Evolutionary conservation across 1,140 invertebrate species (phyloP).

Genomic region (Pemphigus obesinymphae): DNA sequence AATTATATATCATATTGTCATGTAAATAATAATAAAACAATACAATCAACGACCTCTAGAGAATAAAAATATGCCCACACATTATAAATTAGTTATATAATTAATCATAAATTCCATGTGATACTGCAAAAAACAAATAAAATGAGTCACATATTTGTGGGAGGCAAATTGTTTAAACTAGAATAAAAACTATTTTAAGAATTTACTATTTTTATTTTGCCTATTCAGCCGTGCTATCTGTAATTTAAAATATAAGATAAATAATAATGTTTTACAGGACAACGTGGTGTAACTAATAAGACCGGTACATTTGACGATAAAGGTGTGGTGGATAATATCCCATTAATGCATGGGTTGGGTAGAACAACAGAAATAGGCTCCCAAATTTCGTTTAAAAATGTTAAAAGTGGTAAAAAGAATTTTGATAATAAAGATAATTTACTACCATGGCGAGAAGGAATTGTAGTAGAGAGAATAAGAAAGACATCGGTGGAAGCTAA

Average conservation of each 20-base stretch:
- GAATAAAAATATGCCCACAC: not conserved
- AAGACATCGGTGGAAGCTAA: not conserved
- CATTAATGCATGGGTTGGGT: not conserved
- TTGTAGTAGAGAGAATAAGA: not conserved
- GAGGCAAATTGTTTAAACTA: not conserved
- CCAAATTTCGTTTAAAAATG: not conserved
- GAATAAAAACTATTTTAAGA: conserved; percentile 14
- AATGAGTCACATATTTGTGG: not conserved
- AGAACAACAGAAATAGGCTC: not conserved
- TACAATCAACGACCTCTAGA: not conserved
- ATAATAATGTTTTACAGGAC: conserved; percentile 28
- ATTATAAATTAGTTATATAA: not conserved
- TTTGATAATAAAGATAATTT: not conserved
- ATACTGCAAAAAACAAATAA: not conserved
- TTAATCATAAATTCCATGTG: not conserved
- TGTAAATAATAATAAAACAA: not conserved
- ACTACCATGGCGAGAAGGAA: not conserved
- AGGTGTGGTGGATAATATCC: not conserved
- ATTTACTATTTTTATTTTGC: not conserved
- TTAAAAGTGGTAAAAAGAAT: not conserved
- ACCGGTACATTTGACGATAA: conserved; percentile 34
- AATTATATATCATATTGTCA: too few relatives aligned
- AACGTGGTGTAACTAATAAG: not conserved
- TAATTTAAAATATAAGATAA: not conserved
- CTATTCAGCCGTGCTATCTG: not conserved